A percentile compares a stretch with the other conserved stretches of the same genome.
Conservation (phyloP, 2,888 invertebrate species). For the Nemotelus nigrinus region DNA sequence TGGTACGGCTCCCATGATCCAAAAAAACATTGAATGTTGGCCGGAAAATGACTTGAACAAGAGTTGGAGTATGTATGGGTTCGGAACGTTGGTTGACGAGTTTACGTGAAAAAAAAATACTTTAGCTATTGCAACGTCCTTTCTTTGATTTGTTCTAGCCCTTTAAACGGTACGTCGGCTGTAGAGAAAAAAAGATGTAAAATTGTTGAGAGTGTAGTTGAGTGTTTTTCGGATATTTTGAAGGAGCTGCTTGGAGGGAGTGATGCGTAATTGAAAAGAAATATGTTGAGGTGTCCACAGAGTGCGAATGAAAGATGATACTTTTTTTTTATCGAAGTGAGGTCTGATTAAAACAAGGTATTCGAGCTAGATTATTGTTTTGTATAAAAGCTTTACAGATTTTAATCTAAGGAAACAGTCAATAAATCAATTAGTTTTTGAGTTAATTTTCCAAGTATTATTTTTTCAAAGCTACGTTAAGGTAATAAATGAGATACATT, state of each 20-base stretch:
- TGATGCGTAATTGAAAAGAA: background rate
- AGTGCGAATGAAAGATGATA: background rate
- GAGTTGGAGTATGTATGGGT: background rate
- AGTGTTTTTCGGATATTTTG: background rate
- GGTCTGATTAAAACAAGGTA: no score
- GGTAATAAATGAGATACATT: no score
- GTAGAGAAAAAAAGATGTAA: no score
- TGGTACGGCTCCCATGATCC: slow-evolving; percentile 27
- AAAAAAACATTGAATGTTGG: background rate
- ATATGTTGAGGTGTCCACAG: background rate
- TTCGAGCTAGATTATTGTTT: no score
- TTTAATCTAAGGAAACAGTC: no score
- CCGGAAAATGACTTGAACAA: slow-evolving; percentile 7
- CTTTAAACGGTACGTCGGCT: background rate
- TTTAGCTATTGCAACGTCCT: background rate
- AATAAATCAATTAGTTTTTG: no score
- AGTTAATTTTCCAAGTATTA: no score
- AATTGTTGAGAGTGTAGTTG: background rate
- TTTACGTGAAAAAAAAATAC: no score
- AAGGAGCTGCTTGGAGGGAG: background rate
- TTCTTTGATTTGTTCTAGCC: background rate
- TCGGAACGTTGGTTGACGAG: background rate
- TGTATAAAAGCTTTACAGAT: no score
- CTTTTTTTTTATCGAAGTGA: background rate
- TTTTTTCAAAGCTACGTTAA: no score